phyloP scores from a whole-genome alignment of 2,113 vertebrate genomes.

The Albula goreensis region DNA sequence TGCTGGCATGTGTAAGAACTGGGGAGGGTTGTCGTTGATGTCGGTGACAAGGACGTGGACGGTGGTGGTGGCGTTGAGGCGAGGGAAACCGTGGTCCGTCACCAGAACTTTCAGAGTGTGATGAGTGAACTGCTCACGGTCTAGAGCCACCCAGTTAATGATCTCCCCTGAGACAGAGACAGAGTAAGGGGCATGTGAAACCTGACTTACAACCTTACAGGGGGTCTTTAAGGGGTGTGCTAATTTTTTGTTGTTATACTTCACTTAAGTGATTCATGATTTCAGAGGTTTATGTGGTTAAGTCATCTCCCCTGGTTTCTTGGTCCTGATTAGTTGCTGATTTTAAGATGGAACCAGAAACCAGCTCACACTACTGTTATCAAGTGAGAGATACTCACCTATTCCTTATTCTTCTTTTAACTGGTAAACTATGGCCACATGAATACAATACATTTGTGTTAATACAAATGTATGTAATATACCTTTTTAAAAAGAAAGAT shows the following conservation, averaged over 20 bases:
- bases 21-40: constrained; percentile 81
- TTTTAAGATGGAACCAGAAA: too few relatives aligned
- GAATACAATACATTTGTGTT: not conserved
- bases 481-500: not conserved
- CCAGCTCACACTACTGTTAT: not conserved
- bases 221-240: too few relatives aligned
- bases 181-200: not conserved
- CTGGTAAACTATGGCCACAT: not conserved
- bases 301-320: too few relatives aligned
- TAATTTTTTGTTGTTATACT: too few relatives aligned
- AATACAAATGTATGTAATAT: not conserved
- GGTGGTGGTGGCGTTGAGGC: constrained; percentile 69
- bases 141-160: constrained; percentile 80
- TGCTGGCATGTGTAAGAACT: constrained; percentile 72
- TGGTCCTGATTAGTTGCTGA: too few relatives aligned
- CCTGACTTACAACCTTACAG: too few relatives aligned
- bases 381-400: too few relatives aligned
- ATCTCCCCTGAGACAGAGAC: constrained; percentile 77
- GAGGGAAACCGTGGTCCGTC: constrained; percentile 78
- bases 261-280: too few relatives aligned
- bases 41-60: constrained; percentile 77
- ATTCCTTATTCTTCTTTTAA: not conserved
- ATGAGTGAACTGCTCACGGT: constrained; percentile 75
- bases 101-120: constrained; percentile 80
- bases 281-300: too few relatives aligned